A percentile compares a stretch with the other conserved stretches of the same genome.
Conservation (phyloP, 2,888 invertebrate genomes). For the Tachina lurida region DNA sequence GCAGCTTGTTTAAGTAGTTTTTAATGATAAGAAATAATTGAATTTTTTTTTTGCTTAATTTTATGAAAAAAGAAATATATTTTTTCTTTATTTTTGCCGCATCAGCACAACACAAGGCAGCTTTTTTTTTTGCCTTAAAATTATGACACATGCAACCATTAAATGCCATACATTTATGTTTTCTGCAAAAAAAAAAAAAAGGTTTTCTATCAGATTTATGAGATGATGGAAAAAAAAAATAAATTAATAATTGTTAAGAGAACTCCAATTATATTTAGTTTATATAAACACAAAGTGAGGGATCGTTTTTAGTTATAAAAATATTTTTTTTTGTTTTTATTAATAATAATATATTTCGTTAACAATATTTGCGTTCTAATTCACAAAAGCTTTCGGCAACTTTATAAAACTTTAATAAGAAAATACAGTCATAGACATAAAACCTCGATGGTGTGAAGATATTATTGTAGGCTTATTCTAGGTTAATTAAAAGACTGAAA, state of each 20-base stretch:
- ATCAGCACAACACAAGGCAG: neutral
- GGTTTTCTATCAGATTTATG: conserved; percentile 49
- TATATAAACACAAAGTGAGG: conserved; percentile 21
- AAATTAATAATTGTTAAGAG: conserved; percentile 35
- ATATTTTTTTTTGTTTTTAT: no score
- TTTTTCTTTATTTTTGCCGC: neutral
- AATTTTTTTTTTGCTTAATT: conserved; percentile 39
- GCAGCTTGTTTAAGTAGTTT: conserved; percentile 48
- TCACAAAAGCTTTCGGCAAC: no score
- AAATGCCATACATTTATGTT: conserved; percentile 19
- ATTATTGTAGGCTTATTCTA: no score
- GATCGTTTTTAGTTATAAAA: neutral
- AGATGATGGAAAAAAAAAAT: conserved; percentile 1
- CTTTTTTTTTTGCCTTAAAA: conserved; percentile 11
- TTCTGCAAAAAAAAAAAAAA: conserved; percentile 1
- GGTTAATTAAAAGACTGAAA: no score
- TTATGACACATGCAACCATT: conserved; percentile 55
- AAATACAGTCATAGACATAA: no score
- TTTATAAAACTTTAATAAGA: no score
- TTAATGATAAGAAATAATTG: conserved; percentile 62
- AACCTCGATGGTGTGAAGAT: no score
- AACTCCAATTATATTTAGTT: neutral
- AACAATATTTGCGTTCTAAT: no score
- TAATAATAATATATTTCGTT: no score
- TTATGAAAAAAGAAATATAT: neutral